A percentile compares a stretch with the other conserved stretches of the same genome.
Conservation (phyloP, 37 sponge, comb jelly and placozoan species). For the Beroe ovata region DNA sequence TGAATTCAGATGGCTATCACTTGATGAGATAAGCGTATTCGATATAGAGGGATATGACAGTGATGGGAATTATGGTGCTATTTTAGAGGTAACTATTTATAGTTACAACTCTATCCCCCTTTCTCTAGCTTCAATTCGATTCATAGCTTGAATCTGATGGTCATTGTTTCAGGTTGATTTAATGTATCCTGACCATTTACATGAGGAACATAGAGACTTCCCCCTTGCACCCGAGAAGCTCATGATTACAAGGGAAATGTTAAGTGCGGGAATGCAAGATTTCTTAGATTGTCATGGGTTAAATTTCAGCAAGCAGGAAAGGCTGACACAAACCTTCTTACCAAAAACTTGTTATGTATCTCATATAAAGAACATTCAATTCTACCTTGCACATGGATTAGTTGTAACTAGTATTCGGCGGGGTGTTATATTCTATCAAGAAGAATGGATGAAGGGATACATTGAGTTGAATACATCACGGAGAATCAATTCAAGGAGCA, state of each 20-base stretch:
- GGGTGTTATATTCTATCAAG: background rate
- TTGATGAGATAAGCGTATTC: background rate
- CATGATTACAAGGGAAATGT: background rate
- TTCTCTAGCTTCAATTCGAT: no score
- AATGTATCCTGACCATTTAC: conserved; percentile 3
- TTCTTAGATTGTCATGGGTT: background rate
- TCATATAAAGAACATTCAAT: conserved; percentile 1
- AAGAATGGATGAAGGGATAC: conserved; percentile 15
- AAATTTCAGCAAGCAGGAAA: background rate
- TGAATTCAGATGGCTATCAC: background rate
- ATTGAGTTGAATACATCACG: background rate
- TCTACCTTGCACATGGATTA: background rate
- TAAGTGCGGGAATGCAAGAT: background rate
- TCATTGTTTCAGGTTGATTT: conserved; percentile 29
- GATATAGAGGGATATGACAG: background rate
- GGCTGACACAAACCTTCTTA: conserved; percentile 13
- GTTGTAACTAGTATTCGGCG: background rate
- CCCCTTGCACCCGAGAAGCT: background rate
- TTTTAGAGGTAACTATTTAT: conserved; percentile 18
- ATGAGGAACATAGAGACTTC: conserved; percentile 13
- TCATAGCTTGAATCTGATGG: no score
- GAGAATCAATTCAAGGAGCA: conserved; percentile 21
- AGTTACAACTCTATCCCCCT: no score
- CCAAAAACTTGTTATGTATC: background rate
- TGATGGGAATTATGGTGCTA: background rate